Percentiles rank a stretch among this genome's conserved stretches.
Conservation (phyloP, 2,888 invertebrate species). For the Suillia variegata region DNA sequence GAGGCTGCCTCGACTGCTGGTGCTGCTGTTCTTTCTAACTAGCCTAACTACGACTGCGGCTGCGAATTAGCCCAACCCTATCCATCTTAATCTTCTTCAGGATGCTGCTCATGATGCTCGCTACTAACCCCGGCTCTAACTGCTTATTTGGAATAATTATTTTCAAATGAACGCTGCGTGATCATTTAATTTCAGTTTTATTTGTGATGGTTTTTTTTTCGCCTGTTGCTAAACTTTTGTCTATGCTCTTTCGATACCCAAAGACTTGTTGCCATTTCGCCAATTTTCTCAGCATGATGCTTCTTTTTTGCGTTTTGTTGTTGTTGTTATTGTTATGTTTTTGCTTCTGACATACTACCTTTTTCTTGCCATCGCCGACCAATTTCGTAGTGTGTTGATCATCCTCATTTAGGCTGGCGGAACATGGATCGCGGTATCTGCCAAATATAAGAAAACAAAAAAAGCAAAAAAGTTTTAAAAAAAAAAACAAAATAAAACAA, state of each 20-base stretch:
- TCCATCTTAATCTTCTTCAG: background rate
- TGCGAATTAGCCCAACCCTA: background rate
- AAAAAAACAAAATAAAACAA: slow-evolving; percentile 15
- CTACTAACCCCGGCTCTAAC: slow-evolving; percentile 26
- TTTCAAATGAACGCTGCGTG: slow-evolving; percentile 26
- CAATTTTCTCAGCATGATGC: slow-evolving; percentile 1
- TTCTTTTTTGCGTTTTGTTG: background rate
- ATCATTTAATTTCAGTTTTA: slow-evolving; percentile 20
- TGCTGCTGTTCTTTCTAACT: background rate
- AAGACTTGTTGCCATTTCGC: background rate
- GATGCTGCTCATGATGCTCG: slow-evolving; percentile 24
- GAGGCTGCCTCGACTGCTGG: background rate
- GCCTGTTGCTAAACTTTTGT: slow-evolving; percentile 1
- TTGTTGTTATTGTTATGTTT: background rate
- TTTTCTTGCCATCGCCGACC: slow-evolving; percentile 82
- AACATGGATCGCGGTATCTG: slow-evolving; percentile 85
- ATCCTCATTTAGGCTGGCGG: slow-evolving; percentile 86
- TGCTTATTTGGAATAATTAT: slow-evolving; percentile 37
- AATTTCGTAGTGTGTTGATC: slow-evolving; percentile 91
- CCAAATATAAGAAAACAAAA: slow-evolving; percentile 11
- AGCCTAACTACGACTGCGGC: no score
- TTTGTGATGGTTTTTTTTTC: background rate
- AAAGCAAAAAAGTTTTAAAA: slow-evolving; percentile 29
- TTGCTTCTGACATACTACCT: slow-evolving; percentile 68
- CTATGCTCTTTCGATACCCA: background rate